Percentiles rank a stretch among this genome's conserved stretches.
Conservation (phyloP, 2,113 vertebrate genomes). For the Alectura lathami region DNA sequence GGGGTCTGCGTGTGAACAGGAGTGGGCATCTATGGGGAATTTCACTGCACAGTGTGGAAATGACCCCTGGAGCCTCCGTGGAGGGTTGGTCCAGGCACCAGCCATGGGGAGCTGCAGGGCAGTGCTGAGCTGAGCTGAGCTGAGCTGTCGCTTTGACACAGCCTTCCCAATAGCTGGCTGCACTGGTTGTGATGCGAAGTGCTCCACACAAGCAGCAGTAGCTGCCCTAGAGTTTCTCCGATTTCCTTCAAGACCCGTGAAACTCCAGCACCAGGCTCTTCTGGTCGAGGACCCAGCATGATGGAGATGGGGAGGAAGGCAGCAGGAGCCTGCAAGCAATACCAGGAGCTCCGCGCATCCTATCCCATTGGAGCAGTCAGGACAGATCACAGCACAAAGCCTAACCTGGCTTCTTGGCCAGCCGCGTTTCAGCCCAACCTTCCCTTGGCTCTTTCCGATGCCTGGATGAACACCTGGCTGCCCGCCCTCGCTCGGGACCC, state of each 20-base stretch:
- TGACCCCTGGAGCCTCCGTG: fast-evolving
- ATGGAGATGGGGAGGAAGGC: neutral
- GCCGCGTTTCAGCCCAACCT: neutral
- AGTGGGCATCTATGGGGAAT: neutral
- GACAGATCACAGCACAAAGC: neutral
- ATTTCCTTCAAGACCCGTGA: neutral
- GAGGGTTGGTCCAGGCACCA: neutral
- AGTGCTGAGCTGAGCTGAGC: neutral
- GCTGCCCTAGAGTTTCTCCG: neutral
- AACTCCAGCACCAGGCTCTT: neutral
- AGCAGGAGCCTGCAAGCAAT: neutral
- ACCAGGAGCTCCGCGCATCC: neutral
- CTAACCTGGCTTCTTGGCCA: neutral
- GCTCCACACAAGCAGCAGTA: neutral
- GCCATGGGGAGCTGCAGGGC: neutral
- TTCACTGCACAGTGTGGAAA: neutral
- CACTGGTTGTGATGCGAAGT: fast-evolving
- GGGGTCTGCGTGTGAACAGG: fast-evolving
- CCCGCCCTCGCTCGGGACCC: neutral
- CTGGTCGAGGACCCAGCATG: no score
- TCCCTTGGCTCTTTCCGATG: neutral
- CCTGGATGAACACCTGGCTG: neutral
- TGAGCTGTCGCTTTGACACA: neutral
- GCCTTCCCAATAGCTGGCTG: no score
- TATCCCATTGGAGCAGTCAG: neutral